These are phyloP conservation scores for Danio choprae DNA, from an alignment of 2,797 vertebrate species.

Conservation along the genomic window DNA sequence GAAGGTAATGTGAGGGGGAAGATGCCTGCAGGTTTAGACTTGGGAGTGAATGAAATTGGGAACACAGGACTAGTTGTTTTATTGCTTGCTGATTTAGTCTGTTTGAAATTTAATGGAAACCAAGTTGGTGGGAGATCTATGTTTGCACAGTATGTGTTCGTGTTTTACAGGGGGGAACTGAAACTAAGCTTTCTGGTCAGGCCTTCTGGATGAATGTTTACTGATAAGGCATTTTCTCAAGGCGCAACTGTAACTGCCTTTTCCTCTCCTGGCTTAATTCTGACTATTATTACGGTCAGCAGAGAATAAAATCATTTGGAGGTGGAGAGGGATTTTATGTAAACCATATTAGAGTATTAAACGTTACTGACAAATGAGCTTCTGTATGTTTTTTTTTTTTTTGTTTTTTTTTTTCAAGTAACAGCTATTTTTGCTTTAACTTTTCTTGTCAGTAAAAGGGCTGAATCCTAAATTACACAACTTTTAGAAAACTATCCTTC, in stretches of 20 bases:
- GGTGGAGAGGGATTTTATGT: constrained; percentile 60
- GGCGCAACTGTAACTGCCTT: constrained; percentile 31
- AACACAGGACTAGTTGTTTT: not conserved
- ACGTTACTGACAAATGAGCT: constrained; percentile 55
- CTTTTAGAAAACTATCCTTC: not conserved
- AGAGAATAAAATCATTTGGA: constrained; percentile 36
- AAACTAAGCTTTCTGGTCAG: constrained; percentile 12
- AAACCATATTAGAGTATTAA: constrained; percentile 53
- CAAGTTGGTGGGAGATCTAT: constrained; percentile 8
- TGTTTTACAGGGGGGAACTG: constrained; percentile 16
- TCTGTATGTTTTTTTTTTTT: constrained; percentile 69
- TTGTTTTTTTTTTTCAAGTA: constrained; percentile 71
- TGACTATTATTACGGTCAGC: constrained; percentile 2
- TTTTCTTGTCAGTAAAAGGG: constrained; percentile 29
- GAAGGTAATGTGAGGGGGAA: not conserved
- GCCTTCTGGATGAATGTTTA: constrained; percentile 18
- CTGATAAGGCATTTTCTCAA: not conserved
- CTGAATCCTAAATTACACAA: constrained; percentile 4
- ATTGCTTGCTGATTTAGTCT: not conserved
- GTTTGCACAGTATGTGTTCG: constrained; percentile 15
- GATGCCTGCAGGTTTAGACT: constrained; percentile 6
- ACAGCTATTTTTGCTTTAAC: not conserved
- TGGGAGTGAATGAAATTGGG: not conserved
- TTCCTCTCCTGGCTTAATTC: constrained; percentile 1
- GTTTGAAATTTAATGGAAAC: constrained; percentile 32